phyloP scores from a whole-genome alignment of 2,113 vertebrate species.

The Neolamprologus toae region DNA sequence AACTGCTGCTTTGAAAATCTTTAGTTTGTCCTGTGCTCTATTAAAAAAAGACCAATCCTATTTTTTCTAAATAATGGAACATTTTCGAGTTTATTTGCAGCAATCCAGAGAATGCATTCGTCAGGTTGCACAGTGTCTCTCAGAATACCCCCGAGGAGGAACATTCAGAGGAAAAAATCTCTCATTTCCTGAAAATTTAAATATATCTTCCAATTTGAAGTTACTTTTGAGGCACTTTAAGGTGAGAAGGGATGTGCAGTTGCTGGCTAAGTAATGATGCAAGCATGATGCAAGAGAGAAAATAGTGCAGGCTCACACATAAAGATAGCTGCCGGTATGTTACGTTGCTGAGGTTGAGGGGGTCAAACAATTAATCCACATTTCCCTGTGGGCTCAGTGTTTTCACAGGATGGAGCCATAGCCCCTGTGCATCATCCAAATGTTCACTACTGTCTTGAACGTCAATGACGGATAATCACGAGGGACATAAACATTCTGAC shows the following conservation, averaged over 20 bases:
- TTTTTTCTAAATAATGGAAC: neutral
- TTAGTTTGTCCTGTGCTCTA: neutral
- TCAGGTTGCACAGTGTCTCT: neutral
- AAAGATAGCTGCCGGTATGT: neutral
- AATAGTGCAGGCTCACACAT: slow-evolving; percentile 3
- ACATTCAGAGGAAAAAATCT: neutral
- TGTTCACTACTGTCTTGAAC: slow-evolving; percentile 13
- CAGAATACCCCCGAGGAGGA: neutral
- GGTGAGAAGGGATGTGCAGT: slow-evolving; percentile 18
- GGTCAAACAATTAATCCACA: slow-evolving; percentile 38
- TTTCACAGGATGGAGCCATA: slow-evolving; percentile 15
- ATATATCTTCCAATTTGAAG: slow-evolving; percentile 43
- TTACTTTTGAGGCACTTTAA: slow-evolving; percentile 34
- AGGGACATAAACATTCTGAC: slow-evolving; percentile 40
- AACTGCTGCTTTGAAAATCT: neutral
- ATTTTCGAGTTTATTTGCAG: neutral
- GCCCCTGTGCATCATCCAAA: slow-evolving; percentile 1
- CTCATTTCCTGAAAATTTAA: slow-evolving; percentile 14
- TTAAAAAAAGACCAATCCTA: neutral
- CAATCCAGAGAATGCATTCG: neutral
- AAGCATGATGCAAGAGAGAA: slow-evolving; percentile 27
- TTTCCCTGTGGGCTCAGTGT: neutral
- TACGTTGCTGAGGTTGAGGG: neutral
- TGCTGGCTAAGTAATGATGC: slow-evolving; percentile 23
- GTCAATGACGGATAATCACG: slow-evolving; percentile 20